Evolutionary conservation across 2,888 invertebrate genomes (phyloP).

Genomic region (Agrotis ipsilon): DNA sequence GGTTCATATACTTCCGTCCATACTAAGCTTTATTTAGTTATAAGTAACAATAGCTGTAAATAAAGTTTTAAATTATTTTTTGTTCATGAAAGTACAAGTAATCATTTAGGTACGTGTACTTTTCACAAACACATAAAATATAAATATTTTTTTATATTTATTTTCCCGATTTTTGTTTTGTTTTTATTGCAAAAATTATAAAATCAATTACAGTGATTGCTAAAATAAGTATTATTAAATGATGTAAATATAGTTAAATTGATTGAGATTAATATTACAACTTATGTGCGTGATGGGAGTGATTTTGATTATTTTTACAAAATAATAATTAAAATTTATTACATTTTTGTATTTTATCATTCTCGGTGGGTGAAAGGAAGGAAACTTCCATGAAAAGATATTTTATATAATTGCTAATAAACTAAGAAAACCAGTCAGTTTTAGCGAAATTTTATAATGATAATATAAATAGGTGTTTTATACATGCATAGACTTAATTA

Average conservation of each 20-base stretch:
- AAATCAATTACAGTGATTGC: constrained; percentile 55
- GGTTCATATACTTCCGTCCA: constrained; percentile 76
- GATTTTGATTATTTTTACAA: constrained; percentile 51
- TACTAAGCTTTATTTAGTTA: constrained; percentile 82
- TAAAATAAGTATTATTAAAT: constrained; percentile 56
- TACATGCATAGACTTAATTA: constrained; percentile 58
- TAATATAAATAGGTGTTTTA: constrained; percentile 68
- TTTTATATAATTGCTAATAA: constrained; percentile 71
- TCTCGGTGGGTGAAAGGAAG: constrained; percentile 76
- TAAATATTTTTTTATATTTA: constrained; percentile 19
- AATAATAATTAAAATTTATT: constrained; percentile 42
- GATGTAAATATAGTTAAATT: constrained; percentile 64
- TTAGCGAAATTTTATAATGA: constrained; percentile 73
- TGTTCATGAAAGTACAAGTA: constrained; percentile 61
- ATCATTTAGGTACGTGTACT: constrained; percentile 46
- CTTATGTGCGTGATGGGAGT: constrained; percentile 46
- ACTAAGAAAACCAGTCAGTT: constrained; percentile 82
- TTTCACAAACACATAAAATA: constrained; percentile 37
- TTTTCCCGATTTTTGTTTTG: constrained; percentile 37
- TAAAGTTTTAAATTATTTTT: constrained; percentile 70
- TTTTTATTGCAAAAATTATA: constrained; percentile 29
- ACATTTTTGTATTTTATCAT: constrained; percentile 68
- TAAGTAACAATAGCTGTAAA: constrained; percentile 75
- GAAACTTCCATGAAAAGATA: constrained; percentile 52
- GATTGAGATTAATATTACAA: constrained; percentile 63